Evolutionary conservation across 2,888 invertebrate species (phyloP), one percentile per base, ranked within the genome.

Genomic region (Noctua pronuba): DNA sequence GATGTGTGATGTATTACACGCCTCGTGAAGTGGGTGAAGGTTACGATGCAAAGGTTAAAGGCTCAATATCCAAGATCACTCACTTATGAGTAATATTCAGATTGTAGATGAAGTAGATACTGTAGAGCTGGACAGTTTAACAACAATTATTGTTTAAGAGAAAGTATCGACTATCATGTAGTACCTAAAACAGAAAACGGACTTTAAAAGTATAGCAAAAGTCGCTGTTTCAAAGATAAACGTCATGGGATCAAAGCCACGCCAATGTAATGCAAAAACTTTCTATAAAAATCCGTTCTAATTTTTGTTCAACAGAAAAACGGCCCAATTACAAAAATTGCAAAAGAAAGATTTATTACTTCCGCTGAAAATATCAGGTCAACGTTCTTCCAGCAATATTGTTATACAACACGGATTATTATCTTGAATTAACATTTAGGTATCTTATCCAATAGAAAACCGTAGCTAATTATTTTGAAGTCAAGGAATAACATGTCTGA

Each of bases 11-110:
- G 84, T 83, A 88, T 88, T 82, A 83, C 81, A 79, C 80, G 79
- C 73, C 70, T 84, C 75, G 75, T 76, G 79, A 90, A 85, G 81
- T 90, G 78, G 90, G 90, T 83, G 89, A 90, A 89, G 90, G 90
- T 84, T 83, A 55, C 58, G 38, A 49, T 73, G 72, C 69, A 55
- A 90, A 90, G 87, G 90, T 88, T 85, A 86, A 83, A 86, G 77
- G 82, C 82, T 82, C 74, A 72, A 78, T 84, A 77, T 75, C 77
- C 82, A 89, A 86, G 86, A 88, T 83, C 88, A 88, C 67, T 86
- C 55, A 78, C 62, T 80, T 80, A 78, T 85, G 76, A 81, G 62
- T 77, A 85, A 74, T 72, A 82, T 75, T 72, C 41, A 62, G 46
- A 44, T 67, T 44, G 35, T 41, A 70, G 49, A 49, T 24, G 16